Evolutionary conservation across 2,888 invertebrate species (phyloP).

Genomic region (Xiphydria camelus): DNA sequence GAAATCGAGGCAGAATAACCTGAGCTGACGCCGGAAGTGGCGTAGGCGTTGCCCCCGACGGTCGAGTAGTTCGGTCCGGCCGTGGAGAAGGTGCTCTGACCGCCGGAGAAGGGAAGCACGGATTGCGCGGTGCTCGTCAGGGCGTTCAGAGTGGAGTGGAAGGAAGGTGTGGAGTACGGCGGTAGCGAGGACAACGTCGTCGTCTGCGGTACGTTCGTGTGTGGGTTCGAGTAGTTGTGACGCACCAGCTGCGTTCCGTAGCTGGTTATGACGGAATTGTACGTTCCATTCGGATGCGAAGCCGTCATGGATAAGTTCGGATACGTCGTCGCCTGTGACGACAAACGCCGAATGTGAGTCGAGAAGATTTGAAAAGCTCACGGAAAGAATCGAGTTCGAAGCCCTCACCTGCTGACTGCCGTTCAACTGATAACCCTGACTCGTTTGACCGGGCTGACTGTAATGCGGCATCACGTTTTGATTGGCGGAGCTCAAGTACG

Average conservation of each 20-base stretch:
- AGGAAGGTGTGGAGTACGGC: slow-evolving; percentile 48
- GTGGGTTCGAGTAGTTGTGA: slow-evolving; percentile 48
- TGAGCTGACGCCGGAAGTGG: slow-evolving; percentile 48
- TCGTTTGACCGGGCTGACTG: slow-evolving; percentile 45
- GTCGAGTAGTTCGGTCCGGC: slow-evolving; percentile 51
- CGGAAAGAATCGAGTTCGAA: too few relatives aligned
- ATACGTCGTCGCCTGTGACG: slow-evolving; percentile 49
- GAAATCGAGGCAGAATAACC: too few relatives aligned
- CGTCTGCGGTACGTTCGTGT: slow-evolving; percentile 43
- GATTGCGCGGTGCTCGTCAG: slow-evolving; percentile 50
- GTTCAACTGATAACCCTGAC: slow-evolving; percentile 49
- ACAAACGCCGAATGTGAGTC: too few relatives aligned
- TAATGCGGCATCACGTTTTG: slow-evolving; percentile 52
- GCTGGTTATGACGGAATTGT: slow-evolving; percentile 44
- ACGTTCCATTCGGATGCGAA: slow-evolving; percentile 47
- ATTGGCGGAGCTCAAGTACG: slow-evolving; percentile 48
- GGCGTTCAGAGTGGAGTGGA: slow-evolving; percentile 46
- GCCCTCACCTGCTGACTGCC: slow-evolving; percentile 52
- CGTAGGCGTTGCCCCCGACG: slow-evolving; percentile 55
- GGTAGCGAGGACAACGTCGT: slow-evolving; percentile 50
- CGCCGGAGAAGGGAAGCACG: slow-evolving; percentile 53
- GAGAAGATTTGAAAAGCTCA: too few relatives aligned
- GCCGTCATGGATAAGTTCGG: slow-evolving; percentile 29
- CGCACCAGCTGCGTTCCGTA: slow-evolving; percentile 45
- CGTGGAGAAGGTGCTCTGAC: slow-evolving; percentile 47